These are phyloP conservation scores for Gulo gulo DNA, from an alignment of 2,113 vertebrate species.

Conservation along the genomic window DNA sequence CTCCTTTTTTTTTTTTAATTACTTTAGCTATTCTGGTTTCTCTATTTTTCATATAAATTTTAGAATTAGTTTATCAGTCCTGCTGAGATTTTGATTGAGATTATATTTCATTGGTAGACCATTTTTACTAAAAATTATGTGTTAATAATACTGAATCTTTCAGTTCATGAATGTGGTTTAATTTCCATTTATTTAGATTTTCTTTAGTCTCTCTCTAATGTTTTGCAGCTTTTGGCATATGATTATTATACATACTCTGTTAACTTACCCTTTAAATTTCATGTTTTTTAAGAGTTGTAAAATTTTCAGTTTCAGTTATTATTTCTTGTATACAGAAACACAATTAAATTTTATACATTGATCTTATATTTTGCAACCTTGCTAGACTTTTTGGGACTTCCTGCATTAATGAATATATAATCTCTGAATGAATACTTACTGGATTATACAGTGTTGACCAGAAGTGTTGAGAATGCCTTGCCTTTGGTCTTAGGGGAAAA, in stretches of 20 bases:
- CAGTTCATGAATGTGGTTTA: background rate
- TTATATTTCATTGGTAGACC: background rate
- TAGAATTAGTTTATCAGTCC: background rate
- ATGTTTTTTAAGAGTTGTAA: background rate
- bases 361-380: background rate
- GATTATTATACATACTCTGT: background rate
- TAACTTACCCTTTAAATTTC: background rate
- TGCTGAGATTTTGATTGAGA: background rate
- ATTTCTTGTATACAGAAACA: background rate
- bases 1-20: background rate
- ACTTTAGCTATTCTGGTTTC: background rate
- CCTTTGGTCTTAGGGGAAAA: background rate
- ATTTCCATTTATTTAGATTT: background rate
- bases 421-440: background rate
- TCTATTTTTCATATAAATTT: background rate
- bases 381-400: background rate
- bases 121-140: background rate
- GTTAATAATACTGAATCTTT: background rate
- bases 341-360: background rate
- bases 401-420: background rate
- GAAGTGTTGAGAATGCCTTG: background rate
- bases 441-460: background rate
- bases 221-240: background rate
- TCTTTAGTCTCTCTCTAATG: background rate
- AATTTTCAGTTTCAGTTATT: background rate